Evolutionary conservation across 2,888 invertebrate species (phyloP), one percentile per base, ranked within the genome.

Genomic region (Leptinotarsa peninsularis): DNA sequence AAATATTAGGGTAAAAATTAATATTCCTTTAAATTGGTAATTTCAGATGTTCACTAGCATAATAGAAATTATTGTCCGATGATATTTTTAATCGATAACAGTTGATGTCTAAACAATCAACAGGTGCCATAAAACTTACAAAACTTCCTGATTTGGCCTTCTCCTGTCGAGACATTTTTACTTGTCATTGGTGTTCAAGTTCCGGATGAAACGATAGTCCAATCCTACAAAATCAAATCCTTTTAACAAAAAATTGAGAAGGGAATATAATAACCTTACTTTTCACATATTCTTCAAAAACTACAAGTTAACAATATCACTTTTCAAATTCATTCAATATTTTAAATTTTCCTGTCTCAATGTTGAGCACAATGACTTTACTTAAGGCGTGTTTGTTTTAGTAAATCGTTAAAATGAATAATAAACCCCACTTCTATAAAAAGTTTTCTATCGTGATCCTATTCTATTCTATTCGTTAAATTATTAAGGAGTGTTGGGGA

Each of bases 131-230:
- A 72, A 66, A 89, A 92, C 92, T 92, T 86, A 92, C 92, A 90
- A 92, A 91, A 88, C 91, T 85, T 78, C 87, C 91, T 79, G 91
- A 91, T 86, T 91, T 92, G 76, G 90, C 90, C 89, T 91, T 92
- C 88, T 92, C 92, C 87, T 92, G 91, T 86, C 92, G 90, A 83
- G 92, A 91, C 91, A 91, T 92, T 56, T 78, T 81, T 66, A 43
- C 23, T 43, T 67, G 58, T 52, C 68, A 66, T 68, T 69, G 56
- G 71, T 70, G 69, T 52, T 69, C 63, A 63, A 27, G 23, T 43
- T 33, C 33, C 43, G 33, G 33, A 54, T 33, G 27, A 49, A 23
- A 49, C 49, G 13, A 49, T n/a, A 70, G 21, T 23, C 52, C 68
- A 68, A 43, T 58, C 21, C 70, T 70, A 58, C 70, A 49, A 58